Evolutionary conservation across 2,113 vertebrate species (phyloP).

Genomic region (Pseudopodoces humilis): DNA sequence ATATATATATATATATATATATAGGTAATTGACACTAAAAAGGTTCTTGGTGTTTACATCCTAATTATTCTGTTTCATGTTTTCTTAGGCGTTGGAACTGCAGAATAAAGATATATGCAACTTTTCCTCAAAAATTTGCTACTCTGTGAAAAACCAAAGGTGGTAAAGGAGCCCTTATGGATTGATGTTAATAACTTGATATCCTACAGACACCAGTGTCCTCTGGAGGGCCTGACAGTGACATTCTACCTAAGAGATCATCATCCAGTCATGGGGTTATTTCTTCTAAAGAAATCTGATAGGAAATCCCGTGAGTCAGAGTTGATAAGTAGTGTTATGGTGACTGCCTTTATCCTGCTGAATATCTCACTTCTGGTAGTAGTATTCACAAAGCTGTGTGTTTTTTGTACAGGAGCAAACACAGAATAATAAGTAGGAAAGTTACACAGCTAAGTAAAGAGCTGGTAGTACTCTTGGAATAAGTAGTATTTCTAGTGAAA

Average conservation of each 20-base stretch:
- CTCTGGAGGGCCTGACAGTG: neutral
- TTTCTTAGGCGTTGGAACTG: neutral
- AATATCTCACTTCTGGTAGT: neutral
- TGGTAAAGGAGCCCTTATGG: fast-evolving
- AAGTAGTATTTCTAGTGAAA: neutral
- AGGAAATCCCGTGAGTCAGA: fast-evolving
- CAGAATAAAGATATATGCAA: neutral
- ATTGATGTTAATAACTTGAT: fast-evolving
- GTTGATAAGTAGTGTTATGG: neutral
- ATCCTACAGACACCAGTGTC: fast-evolving
- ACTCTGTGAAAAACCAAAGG: neutral
- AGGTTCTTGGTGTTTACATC: neutral
- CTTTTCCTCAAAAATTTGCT: neutral
- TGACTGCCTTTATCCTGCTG: neutral
- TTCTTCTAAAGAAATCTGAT: neutral
- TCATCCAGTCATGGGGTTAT: fast-evolving
- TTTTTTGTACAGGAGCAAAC: neutral
- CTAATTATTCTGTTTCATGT: neutral
- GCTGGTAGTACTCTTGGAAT: neutral
- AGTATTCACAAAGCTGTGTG: neutral
- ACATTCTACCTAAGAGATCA: neutral
- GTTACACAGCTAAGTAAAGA: neutral
- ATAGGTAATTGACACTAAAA: neutral
- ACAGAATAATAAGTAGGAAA: neutral
- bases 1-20: fast-evolving